phyloP scores from a whole-genome alignment of 2,113 vertebrate genomes.

The Sinocyclocheilus rhinocerous region DNA sequence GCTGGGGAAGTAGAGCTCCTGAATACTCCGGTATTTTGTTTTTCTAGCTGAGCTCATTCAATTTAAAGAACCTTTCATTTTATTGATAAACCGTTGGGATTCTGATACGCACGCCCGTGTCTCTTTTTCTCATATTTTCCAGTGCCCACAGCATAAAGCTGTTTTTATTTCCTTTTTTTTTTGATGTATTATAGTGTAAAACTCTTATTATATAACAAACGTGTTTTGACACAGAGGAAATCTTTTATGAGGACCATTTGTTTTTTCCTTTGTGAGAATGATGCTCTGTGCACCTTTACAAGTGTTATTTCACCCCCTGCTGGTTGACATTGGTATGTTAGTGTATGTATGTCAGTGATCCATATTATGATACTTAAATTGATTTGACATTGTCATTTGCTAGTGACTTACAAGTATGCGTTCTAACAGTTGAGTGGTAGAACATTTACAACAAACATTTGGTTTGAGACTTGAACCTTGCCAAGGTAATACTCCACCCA shows the following conservation, averaged over 20 bases:
- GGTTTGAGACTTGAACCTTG: neutral
- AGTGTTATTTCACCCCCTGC: constrained; percentile 54
- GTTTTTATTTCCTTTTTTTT: neutral
- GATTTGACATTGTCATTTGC: neutral
- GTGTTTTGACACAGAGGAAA: neutral
- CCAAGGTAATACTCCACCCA: neutral
- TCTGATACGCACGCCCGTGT: neutral
- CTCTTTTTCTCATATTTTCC: neutral
- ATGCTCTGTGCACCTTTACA: neutral
- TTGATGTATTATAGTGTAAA: neutral
- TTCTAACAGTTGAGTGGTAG: neutral
- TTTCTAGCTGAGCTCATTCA: neutral
- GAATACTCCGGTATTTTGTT: neutral
- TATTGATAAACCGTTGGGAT: constrained; percentile 18
- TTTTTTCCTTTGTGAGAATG: neutral
- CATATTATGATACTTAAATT: neutral
- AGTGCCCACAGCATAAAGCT: neutral
- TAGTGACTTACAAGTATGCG: neutral
- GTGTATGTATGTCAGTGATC: neutral
- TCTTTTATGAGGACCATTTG: neutral
- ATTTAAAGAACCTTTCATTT: neutral
- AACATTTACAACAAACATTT: neutral
- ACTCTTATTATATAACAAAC: neutral
- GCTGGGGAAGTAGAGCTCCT: neutral
- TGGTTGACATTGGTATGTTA: constrained; percentile 43